Conservation (phyloP, 2,797 vertebrate species). For the Pteronotus mesoamericanus region DNA sequence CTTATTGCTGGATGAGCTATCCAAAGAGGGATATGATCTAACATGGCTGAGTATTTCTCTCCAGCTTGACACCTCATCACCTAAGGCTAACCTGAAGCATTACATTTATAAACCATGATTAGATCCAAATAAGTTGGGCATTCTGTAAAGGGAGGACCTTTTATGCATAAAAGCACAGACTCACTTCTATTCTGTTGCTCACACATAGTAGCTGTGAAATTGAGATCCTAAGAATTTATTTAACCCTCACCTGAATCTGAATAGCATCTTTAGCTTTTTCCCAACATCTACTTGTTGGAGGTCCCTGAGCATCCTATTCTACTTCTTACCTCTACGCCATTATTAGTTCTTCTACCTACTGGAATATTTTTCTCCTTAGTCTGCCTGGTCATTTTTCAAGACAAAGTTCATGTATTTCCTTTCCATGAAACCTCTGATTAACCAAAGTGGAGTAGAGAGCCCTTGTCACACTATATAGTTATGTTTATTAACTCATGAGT, state of each 20-base stretch:
- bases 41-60: background rate
- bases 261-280: background rate
- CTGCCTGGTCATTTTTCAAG: background rate
- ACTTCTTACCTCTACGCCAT: background rate
- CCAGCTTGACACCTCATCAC: background rate
- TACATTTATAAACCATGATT: background rate
- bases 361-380: background rate
- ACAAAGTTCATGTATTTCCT: background rate
- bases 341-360: background rate
- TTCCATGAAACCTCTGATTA: background rate
- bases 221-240: background rate
- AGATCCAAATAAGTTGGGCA: background rate
- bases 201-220: background rate
- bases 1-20: background rate
- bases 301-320: background rate
- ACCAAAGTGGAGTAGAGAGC: background rate
- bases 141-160: background rate
- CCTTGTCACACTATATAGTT: background rate
- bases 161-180: background rate
- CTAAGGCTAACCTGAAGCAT: background rate
- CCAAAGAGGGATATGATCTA: background rate
- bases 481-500: background rate
- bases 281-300: background rate
- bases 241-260: background rate
- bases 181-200: background rate